These are phyloP conservation scores for Halocynthia aurantium DNA, from an alignment of 23 tunicate genomes.

Conservation along the genomic window DNA sequence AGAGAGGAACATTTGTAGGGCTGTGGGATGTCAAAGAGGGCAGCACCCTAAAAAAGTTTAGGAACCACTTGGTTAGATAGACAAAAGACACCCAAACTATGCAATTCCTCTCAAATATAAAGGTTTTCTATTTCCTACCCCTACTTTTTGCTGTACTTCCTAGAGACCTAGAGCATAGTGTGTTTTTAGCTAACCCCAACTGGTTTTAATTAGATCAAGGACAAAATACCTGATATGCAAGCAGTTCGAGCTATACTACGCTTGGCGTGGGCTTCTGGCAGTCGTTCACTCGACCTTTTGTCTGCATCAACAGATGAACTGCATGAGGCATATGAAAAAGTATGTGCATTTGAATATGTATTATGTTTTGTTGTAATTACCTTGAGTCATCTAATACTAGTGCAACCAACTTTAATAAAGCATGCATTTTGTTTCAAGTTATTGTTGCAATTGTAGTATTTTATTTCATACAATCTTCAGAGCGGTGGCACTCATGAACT, in stretches of 20 bases:
- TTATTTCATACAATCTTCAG: background rate
- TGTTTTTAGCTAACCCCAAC: too few relatives aligned
- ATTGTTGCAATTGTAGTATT: background rate
- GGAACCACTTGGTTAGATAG: too few relatives aligned
- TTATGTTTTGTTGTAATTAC: background rate
- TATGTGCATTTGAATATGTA: background rate
- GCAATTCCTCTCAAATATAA: too few relatives aligned
- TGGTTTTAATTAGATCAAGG: slow-evolving; percentile 1
- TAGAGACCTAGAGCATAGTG: too few relatives aligned
- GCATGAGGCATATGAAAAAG: slow-evolving; percentile 17
- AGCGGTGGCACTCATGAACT: slow-evolving; percentile 17
- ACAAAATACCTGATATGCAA: slow-evolving; percentile 9
- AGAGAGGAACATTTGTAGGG: too few relatives aligned
- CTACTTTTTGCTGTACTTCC: too few relatives aligned
- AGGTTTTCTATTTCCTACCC: too few relatives aligned
- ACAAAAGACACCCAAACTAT: too few relatives aligned
- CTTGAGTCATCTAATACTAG: too few relatives aligned
- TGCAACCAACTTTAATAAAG: too few relatives aligned
- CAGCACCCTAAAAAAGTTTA: too few relatives aligned
- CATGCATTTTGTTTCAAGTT: background rate
- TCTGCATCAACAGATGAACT: slow-evolving; percentile 8
- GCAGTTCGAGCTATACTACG: slow-evolving; percentile 4
- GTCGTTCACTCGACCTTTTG: slow-evolving; percentile 7
- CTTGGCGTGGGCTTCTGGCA: slow-evolving; percentile 19
- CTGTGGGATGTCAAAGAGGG: too few relatives aligned